phyloP scores from a whole-genome alignment of 2,113 vertebrate species.

The Gallinago paraguaiae region DNA sequence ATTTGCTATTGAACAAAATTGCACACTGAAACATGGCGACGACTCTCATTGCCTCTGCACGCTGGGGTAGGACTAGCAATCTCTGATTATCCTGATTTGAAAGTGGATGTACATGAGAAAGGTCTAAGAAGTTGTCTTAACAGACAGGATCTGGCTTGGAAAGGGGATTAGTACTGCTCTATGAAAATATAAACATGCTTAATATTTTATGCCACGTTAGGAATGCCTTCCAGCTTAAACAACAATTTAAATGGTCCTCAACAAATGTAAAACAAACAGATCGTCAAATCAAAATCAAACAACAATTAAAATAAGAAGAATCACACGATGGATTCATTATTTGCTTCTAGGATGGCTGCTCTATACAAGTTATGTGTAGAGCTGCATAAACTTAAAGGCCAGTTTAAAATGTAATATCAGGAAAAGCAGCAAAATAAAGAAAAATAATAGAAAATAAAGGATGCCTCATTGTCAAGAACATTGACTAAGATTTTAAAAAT shows the following conservation, averaged over 20 bases:
- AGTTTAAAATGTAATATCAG: background rate
- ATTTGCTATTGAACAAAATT: background rate
- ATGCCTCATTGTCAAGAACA: background rate
- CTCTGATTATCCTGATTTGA: background rate
- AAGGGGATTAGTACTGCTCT: background rate
- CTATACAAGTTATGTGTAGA: background rate
- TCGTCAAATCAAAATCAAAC: background rate
- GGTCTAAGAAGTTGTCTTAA: background rate
- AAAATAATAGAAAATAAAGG: background rate
- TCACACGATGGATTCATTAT: background rate
- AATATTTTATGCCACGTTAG: background rate
- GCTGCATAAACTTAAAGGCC: background rate
- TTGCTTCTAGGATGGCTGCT: background rate
- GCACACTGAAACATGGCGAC: no score
- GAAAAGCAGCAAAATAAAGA: background rate
- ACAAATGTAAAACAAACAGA: background rate
- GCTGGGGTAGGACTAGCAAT: background rate
- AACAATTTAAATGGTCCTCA: background rate
- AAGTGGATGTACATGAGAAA: background rate
- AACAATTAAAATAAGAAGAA: background rate
- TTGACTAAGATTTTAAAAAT: background rate
- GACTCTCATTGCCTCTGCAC: fast-evolving
- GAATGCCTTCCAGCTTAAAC: background rate
- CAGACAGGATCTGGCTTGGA: background rate
- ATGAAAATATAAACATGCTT: background rate